Base-by-base conservation (phyloP, 35 echinoderm and acorn worm genomes). In the Strongylocentrotus purpuratus region DNA sequence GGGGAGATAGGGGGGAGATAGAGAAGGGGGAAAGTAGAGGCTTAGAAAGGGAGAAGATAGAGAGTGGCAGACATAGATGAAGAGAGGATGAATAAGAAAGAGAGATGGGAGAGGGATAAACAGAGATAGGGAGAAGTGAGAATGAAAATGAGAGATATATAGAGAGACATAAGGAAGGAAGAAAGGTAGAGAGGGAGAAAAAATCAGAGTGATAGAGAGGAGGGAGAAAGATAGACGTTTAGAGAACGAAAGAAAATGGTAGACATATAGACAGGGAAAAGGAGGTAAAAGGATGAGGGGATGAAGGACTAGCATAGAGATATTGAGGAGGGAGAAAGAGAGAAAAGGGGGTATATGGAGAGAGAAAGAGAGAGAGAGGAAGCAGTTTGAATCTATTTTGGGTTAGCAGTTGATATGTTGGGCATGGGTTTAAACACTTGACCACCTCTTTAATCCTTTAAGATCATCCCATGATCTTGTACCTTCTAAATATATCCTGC, bases 401-500 rank as follows among this genome's bases (percentile, higher is more conserved):
- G 65, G 65, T 78, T 18, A 7, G 65, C 18, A 28, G 65, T 28
- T 78, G 22, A 78, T 78, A 28, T 28, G 20, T 28, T n/a, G 7
- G 65, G 65, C 65, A 78, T 78, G 65, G 65, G 65, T 78, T 78
- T 28, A n/a, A 78, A 78, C 65, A 78, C 65, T 78, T 78, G 65
- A 78, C 65, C 65, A 78, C 65, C 65, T 18, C 7, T 7, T 18
- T 78, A 78, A 78, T 78, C 20, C 65, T 6, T 28, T 15, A 28
- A 22, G 65, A 78, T 78, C 65, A 78, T 78, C 65, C 20, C 65
- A 78, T 78, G 65, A 78, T 78, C 65, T 78, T 78, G 1, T 18
- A 78, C 7, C 65, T n/a, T 55, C 65, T 18, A 78, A 78, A 78
- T 78, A 78, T 78, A 78, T 31, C 20, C 28, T 28, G 20, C 22